A percentile compares a stretch with the other conserved stretches of the same genome.
Evolutionary conservation across 2,888 invertebrate genomes (phyloP).

Genomic region (Epistrophella euchroma): DNA sequence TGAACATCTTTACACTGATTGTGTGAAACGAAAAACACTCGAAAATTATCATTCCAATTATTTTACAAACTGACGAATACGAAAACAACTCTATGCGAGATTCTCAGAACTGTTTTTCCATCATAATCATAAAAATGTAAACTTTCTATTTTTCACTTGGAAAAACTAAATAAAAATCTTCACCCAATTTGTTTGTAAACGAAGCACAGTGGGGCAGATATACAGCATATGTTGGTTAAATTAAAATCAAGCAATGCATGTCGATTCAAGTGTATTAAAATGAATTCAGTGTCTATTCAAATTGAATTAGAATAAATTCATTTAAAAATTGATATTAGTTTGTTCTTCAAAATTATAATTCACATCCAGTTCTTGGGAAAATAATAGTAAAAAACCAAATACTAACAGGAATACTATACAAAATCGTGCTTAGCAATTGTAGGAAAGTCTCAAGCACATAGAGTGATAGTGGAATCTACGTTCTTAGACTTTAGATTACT

Average conservation of each 20-base stretch:
- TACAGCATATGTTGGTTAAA: not conserved
- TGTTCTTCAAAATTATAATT: not conserved
- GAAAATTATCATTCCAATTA: slow-evolving; percentile 11
- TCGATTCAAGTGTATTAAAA: not conserved
- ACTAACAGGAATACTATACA: too few relatives aligned
- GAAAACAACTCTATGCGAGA: slow-evolving; percentile 5
- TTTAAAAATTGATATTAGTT: not conserved
- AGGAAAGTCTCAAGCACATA: too few relatives aligned
- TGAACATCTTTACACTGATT: not conserved
- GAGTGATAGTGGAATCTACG: too few relatives aligned
- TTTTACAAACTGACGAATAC: not conserved
- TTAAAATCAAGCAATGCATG: not conserved
- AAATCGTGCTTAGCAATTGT: too few relatives aligned
- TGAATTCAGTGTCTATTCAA: not conserved
- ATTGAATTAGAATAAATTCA: not conserved
- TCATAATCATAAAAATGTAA: slow-evolving; percentile 39
- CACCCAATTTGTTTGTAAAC: slow-evolving; percentile 1
- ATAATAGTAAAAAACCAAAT: too few relatives aligned
- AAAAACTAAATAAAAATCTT: slow-evolving; percentile 1
- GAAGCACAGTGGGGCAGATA: not conserved
- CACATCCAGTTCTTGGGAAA: not conserved
- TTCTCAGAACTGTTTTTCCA: not conserved
- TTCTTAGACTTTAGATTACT: too few relatives aligned
- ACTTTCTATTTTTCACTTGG: slow-evolving; percentile 37
- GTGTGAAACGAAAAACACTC: slow-evolving; percentile 6